Evolutionary conservation across 2,113 vertebrate genomes (phyloP).

Genomic region (Nettapus auritus): DNA sequence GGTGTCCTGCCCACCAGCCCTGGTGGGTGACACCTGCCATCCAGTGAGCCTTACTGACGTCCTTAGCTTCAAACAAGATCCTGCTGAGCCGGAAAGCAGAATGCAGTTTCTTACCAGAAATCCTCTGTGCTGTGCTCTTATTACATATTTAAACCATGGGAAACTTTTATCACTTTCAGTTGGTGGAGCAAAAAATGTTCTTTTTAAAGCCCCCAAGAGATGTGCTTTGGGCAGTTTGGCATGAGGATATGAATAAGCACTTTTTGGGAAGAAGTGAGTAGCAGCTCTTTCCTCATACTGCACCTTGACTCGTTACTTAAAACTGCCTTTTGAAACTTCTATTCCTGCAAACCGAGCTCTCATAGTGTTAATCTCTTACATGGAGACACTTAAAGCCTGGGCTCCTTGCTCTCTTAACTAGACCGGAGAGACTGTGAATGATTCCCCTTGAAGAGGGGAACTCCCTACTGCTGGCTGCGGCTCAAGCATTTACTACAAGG

Average conservation of each 20-base stretch:
- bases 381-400: neutral
- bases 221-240: neutral
- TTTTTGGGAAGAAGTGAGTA: neutral
- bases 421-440: neutral
- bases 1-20: neutral
- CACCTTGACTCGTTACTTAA: neutral
- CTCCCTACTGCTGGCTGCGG: neutral
- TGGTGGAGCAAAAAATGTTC: neutral
- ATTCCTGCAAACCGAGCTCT: neutral
- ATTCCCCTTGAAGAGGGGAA: neutral
- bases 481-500: neutral
- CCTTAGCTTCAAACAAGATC: neutral
- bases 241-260: constrained; percentile 8
- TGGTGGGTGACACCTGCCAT: neutral
- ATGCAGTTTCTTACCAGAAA: constrained; percentile 45
- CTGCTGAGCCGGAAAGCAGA: neutral
- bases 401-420: neutral
- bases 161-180: constrained; percentile 1
- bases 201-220: constrained; percentile 10
- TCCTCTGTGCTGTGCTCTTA: neutral
- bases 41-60: neutral
- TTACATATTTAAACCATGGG: neutral
- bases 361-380: neutral
- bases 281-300: neutral
- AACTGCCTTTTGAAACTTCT: neutral